Evolutionary conservation across 2,888 invertebrate genomes (phyloP), one percentile per base, ranked within the genome.

Genomic region (Stenichneumon culpator): DNA sequence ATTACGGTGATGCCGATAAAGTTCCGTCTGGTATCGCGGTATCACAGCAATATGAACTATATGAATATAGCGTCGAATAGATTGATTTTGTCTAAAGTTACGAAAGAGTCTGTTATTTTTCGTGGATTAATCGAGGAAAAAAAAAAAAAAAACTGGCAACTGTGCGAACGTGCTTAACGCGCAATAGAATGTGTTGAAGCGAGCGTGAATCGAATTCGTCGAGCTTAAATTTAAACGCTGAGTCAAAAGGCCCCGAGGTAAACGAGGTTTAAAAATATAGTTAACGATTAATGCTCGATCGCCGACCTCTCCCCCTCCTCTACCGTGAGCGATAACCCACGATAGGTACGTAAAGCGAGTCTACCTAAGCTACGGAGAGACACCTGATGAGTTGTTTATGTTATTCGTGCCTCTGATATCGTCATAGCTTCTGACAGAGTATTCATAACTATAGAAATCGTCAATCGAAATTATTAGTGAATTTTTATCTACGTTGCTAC

Each of bases 221-320:
- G 70, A 83, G 87, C 32, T 88, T 92, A 92, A 91, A 90, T 92
- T 90, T 92, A 91, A 91, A 82, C 88, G 83, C 87, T 92, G 91
- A 91, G 90, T 90, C 90, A 89, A 89, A 82, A 85, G 75, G 25
- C 84, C 84, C 82, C 80, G 82, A 80, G 89, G 88, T 89, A 89
- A 90, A 90, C 87, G 87, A 74, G 69, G 88, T 86, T 87, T 89
- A 87, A 88, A 90, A 89, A 89, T 89, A 91, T 86, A 89, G 88
- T 87, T 87, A 86, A 84, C 86, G 74, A 54, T 82, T 80, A 73
- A 79, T 65, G 47, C 79, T 78, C 74, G 81, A 86, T 85, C 82
- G 72, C 44, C 82, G 85, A 82, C 67, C 50, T 39, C 25, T n/a
- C 36, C 32, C 39, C 63, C 50, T 32, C 39, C 57, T 22, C 22